These are phyloP conservation scores for Drosophila kepulauana DNA, from an alignment of 1,140 invertebrate genomes.

Conservation along the genomic window DNA sequence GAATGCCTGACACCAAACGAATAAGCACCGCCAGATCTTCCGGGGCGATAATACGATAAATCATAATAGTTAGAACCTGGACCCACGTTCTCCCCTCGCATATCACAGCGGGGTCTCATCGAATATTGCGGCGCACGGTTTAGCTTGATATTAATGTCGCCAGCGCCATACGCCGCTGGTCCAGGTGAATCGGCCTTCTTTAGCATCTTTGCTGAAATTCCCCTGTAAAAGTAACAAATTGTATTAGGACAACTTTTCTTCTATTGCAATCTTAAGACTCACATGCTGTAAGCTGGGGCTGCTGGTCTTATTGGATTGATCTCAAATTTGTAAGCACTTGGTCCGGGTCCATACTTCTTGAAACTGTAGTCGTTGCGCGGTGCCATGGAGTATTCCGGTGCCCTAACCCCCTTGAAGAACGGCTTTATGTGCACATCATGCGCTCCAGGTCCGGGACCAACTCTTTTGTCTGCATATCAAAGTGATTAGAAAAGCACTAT, in stretches of 20 bases:
- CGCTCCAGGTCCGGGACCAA: conserved; percentile 86
- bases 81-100: conserved; percentile 48
- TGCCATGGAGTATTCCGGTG: conserved; percentile 87
- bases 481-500: neutral
- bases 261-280: conserved; percentile 41
- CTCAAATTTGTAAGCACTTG: conserved; percentile 87
- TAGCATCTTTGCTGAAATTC: conserved; percentile 69
- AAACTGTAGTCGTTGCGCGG: conserved; percentile 84
- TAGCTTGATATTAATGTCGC: conserved; percentile 73
- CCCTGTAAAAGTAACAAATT: conserved; percentile 63
- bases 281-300: conserved; percentile 86
- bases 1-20: conserved; percentile 75
- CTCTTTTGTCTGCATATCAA: conserved; percentile 54
- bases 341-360: conserved; percentile 86
- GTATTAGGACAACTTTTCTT: no score
- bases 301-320: conserved; percentile 81
- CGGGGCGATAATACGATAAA: conserved; percentile 74
- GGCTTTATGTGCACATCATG: conserved; percentile 86
- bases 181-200: conserved; percentile 86
- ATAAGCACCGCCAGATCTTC: conserved; percentile 62
- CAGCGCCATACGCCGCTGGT: conserved; percentile 86
- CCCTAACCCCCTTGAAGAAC: conserved; percentile 84
- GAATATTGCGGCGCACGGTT: conserved; percentile 83
- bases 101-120: conserved; percentile 62
- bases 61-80: conserved; percentile 85